These are phyloP conservation scores for Choloepus didactylus DNA, from an alignment of 2,797 vertebrate genomes.

Conservation along the genomic window DNA sequence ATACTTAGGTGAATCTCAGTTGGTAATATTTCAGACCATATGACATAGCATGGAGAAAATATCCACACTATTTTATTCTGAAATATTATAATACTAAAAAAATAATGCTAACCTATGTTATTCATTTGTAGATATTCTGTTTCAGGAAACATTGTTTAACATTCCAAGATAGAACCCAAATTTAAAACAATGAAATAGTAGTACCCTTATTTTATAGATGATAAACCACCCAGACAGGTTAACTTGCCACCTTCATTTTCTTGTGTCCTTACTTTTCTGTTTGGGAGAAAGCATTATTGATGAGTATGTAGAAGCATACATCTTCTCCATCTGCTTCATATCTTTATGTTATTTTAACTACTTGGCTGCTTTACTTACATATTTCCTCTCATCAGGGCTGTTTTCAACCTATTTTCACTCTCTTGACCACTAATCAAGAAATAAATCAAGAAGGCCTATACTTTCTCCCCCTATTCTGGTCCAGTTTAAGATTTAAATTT, in stretches of 20 bases:
- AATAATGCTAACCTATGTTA: neutral
- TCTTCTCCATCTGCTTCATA: neutral
- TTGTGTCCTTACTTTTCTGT: neutral
- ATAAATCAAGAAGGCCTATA: neutral
- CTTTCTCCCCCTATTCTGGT: neutral
- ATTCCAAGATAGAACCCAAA: conserved; percentile 50
- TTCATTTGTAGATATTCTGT: conserved; percentile 22
- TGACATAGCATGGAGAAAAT: neutral
- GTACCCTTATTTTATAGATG: neutral
- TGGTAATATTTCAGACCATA: neutral
- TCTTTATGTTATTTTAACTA: neutral
- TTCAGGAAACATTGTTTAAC: conserved; percentile 47
- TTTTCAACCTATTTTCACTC: conserved; percentile 36
- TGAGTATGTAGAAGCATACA: neutral
- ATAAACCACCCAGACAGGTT: neutral
- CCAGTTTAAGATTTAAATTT: neutral
- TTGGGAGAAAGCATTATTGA: neutral
- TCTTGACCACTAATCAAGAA: neutral
- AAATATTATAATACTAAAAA: neutral
- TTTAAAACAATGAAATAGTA: conserved; percentile 5
- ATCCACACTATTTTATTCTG: neutral
- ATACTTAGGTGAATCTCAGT: neutral
- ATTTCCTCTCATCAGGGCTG: neutral
- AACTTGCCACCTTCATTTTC: neutral
- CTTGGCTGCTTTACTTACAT: neutral